phyloP scores from a whole-genome alignment of 2,888 invertebrate species.

The Andrena flavipes region DNA sequence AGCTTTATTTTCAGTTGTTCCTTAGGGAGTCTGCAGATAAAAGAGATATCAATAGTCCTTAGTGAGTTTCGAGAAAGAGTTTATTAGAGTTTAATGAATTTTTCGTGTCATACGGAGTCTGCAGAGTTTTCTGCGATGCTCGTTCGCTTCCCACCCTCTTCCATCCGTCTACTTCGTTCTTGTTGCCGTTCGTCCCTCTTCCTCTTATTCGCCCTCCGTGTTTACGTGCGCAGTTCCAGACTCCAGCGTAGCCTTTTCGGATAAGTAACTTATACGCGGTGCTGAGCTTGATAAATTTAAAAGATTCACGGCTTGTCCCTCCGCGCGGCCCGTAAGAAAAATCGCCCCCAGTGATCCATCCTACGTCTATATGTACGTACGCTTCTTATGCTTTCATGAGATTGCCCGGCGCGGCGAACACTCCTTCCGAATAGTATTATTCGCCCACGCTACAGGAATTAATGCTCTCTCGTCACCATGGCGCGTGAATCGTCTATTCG shows the following conservation, averaged over 20 bases:
- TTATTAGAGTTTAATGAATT: too few relatives aligned
- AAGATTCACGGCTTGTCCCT: slow-evolving; percentile 9
- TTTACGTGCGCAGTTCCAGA: slow-evolving; percentile 21
- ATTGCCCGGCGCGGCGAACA: slow-evolving; percentile 3
- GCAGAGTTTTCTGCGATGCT: not conserved
- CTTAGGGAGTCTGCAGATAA: too few relatives aligned
- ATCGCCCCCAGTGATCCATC: slow-evolving; percentile 9
- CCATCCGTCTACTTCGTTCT: not conserved
- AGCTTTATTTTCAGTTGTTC: too few relatives aligned
- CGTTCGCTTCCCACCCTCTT: not conserved
- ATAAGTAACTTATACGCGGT: slow-evolving; percentile 28
- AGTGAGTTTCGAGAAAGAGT: too few relatives aligned
- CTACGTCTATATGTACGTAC: not conserved
- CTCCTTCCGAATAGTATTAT: not conserved
- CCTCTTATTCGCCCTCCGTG: not conserved
- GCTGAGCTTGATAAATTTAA: slow-evolving; percentile 46
- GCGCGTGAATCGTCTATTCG: not conserved
- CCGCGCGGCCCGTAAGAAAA: not conserved
- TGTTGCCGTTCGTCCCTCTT: slow-evolving; percentile 14
- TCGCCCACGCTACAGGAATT: slow-evolving; percentile 7
- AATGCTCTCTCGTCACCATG: not conserved
- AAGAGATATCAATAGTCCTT: too few relatives aligned
- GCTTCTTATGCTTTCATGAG: slow-evolving; percentile 23
- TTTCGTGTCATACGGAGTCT: too few relatives aligned
- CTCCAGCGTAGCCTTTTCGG: not conserved